A percentile compares a stretch with the other conserved stretches of the same genome.
Evolutionary conservation across 2,888 invertebrate species (phyloP).

Genomic region (Drosophila diplacantha): DNA sequence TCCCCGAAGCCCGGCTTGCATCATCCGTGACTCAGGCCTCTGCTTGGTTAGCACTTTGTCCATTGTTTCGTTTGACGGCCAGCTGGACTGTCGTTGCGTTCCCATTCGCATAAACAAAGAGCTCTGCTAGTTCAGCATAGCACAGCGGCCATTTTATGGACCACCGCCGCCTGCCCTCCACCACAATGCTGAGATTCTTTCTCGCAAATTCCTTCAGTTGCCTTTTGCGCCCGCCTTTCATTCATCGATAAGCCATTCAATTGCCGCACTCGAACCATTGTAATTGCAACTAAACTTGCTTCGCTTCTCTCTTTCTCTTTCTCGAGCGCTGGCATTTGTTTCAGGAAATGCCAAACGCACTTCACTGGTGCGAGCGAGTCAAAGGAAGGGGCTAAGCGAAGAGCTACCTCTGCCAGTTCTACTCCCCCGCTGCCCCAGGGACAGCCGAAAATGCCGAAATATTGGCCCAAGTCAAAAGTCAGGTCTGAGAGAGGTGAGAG

Average conservation of each 20-base stretch:
- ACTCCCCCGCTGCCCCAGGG: slow-evolving; percentile 7
- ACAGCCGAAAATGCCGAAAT: slow-evolving; percentile 58
- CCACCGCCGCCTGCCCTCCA: slow-evolving; percentile 1
- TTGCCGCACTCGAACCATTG: slow-evolving; percentile 26
- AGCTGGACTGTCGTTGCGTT: slow-evolving; percentile 54
- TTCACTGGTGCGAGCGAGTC: slow-evolving; percentile 19
- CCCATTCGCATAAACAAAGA: slow-evolving; percentile 68
- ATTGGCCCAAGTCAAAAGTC: slow-evolving; percentile 42
- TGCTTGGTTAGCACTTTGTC: slow-evolving; percentile 26
- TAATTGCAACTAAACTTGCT: slow-evolving; percentile 6
- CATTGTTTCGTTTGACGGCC: slow-evolving; percentile 47
- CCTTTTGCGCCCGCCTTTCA: slow-evolving; percentile 31
- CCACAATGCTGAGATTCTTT: slow-evolving; percentile 15
- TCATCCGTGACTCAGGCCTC: slow-evolving; percentile 54
- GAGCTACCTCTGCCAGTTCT: slow-evolving; percentile 10
- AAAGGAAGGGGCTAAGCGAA: slow-evolving; percentile 1
- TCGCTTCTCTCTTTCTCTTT: slow-evolving; percentile 25
- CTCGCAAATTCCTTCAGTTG: slow-evolving; percentile 50
- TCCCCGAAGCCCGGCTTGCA: slow-evolving; percentile 39
- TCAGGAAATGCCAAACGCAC: slow-evolving; percentile 62
- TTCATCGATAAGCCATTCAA: slow-evolving; percentile 61
- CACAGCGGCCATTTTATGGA: slow-evolving; percentile 39
- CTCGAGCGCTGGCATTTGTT: slow-evolving; percentile 51
- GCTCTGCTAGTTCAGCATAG: slow-evolving; percentile 33
- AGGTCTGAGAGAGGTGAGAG: slow-evolving; percentile 29